phyloP scores from a whole-genome alignment of 2,797 vertebrate genomes.

The Brotula barbata region DNA sequence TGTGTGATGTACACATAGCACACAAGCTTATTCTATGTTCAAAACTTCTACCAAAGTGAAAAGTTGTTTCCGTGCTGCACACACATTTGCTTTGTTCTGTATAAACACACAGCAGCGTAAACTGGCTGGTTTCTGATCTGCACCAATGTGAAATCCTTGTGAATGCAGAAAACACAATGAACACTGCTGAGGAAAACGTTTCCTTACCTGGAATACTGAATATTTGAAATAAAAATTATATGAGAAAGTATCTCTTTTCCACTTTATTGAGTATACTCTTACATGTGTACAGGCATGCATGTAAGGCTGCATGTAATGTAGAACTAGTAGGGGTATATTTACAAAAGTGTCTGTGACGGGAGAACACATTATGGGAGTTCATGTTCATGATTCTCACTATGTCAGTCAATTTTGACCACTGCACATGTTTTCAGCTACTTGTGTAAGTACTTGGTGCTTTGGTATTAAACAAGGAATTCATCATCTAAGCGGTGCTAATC shows the following conservation, averaged over 20 bases:
- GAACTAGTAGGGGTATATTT: too few species aligned
- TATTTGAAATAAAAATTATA: conserved; percentile 59
- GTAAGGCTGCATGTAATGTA: too few species aligned
- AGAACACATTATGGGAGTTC: too few species aligned
- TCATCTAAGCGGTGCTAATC: conserved; percentile 32
- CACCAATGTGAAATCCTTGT: conserved; percentile 21
- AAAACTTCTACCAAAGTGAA: conserved; percentile 47
- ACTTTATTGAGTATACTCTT: conserved; percentile 1
- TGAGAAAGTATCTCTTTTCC: conserved; percentile 21
- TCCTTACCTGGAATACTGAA: conserved; percentile 41
- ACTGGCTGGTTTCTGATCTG: conserved; percentile 17
- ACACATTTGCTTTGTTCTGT: conserved; percentile 22
- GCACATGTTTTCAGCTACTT: background rate
- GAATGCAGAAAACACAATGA: conserved; percentile 27
- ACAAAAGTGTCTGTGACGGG: too few species aligned
- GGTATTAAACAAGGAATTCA: conserved; percentile 30
- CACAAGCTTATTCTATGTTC: conserved; percentile 8
- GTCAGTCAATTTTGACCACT: background rate
- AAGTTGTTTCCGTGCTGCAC: conserved; percentile 30
- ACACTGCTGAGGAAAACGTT: conserved; percentile 32
- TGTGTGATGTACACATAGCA: background rate
- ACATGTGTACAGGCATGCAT: too few species aligned
- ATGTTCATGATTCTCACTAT: background rate
- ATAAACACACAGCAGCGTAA: conserved; percentile 8
- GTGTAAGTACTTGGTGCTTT: background rate